Percentiles rank a stretch among this genome's conserved stretches.
These are phyloP conservation scores for Cephus pygmeus DNA, from an alignment of 2,888 invertebrate genomes.

Conservation along the genomic window DNA sequence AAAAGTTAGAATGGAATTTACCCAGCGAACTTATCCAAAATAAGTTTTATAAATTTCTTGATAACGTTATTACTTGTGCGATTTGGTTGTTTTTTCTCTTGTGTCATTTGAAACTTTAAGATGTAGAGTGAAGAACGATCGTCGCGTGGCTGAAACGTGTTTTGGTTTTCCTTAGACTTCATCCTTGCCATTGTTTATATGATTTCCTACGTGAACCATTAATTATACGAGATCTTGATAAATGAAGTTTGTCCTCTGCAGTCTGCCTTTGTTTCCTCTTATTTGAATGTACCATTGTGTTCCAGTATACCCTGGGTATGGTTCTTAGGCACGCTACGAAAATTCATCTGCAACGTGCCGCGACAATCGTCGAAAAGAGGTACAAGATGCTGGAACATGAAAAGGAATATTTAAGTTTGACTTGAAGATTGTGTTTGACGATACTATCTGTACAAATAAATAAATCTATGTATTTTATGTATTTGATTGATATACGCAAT, in stretches of 20 bases:
- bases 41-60: neutral
- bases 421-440: neutral
- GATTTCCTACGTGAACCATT: neutral
- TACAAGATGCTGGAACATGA: neutral
- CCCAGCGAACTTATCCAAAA: neutral
- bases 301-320: neutral
- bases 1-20: neutral
- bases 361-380: neutral
- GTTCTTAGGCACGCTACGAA: neutral
- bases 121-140: neutral
- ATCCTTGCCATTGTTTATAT: neutral
- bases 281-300: neutral
- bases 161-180: neutral
- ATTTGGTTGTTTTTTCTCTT: neutral
- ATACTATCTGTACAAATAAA: neutral
- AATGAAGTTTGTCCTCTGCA: constrained; percentile 3
- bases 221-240: constrained; percentile 1
- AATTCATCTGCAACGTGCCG: neutral
- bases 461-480: neutral
- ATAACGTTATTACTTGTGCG: neutral
- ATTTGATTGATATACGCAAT: neutral
- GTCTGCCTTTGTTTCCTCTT: neutral
- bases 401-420: neutral
- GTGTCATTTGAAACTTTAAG: neutral
- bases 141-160: neutral